Percentiles rank a stretch among this genome's conserved stretches.
Evolutionary conservation across 2,888 invertebrate genomes (phyloP).

Genomic region (Enchytraeus crypticus): DNA sequence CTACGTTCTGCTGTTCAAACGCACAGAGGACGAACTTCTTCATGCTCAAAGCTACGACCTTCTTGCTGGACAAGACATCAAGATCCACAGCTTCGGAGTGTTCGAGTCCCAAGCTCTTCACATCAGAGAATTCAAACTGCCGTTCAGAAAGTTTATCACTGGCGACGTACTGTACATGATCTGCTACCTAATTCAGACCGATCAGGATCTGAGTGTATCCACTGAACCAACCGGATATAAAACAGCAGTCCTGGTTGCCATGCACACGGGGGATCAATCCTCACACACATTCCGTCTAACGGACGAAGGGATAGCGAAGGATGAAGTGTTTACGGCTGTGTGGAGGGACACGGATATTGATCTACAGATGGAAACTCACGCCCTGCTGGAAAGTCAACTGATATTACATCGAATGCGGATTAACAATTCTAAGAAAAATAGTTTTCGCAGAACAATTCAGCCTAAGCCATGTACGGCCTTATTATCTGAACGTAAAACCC

Average conservation of each 20-base stretch:
- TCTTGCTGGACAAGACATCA: neutral
- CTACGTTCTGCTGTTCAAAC: neutral
- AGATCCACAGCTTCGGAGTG: neutral
- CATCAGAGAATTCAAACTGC: neutral
- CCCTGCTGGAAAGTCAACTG: neutral
- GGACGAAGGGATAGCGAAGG: neutral
- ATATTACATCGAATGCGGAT: neutral
- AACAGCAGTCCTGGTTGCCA: neutral
- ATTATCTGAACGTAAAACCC: too few species aligned
- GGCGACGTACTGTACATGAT: neutral
- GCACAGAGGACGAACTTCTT: neutral
- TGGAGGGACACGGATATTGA: neutral
- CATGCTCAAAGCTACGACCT: neutral
- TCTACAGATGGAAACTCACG: neutral
- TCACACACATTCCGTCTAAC: neutral
- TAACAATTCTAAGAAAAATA: too few species aligned
- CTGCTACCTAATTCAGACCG: neutral
- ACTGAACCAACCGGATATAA: neutral
- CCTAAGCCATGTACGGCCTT: too few species aligned
- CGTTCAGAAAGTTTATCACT: neutral
- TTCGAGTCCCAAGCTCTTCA: neutral
- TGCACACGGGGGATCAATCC: neutral
- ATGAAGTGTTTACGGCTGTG: neutral
- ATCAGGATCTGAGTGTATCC: neutral
- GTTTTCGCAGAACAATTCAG: too few species aligned